Conservation (phyloP, 2,797 vertebrate genomes). For the Enteromius radiatus region DNA sequence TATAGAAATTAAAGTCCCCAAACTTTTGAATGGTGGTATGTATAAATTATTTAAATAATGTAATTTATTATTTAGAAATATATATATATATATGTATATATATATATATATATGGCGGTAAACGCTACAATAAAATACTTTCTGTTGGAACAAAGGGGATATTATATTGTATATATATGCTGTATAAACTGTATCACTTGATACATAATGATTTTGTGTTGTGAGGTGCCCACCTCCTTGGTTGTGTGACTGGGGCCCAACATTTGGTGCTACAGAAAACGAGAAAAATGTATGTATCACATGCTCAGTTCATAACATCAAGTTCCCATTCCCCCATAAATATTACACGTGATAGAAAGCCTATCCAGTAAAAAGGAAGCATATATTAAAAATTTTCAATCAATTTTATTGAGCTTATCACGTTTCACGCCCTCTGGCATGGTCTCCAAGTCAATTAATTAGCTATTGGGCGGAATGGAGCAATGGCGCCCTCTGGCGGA, state of each 20-base stretch:
- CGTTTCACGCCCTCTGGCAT: slow-evolving; percentile 56
- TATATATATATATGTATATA: too few relatives aligned
- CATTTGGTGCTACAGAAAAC: neutral
- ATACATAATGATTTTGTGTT: neutral
- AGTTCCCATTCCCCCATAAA: neutral
- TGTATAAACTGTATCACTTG: too few relatives aligned
- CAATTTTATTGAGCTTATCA: slow-evolving; percentile 67
- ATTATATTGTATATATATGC: too few relatives aligned
- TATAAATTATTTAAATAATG: too few relatives aligned
- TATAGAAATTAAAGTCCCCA: too few relatives aligned
- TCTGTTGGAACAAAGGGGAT: too few relatives aligned
- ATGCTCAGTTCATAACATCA: neutral
- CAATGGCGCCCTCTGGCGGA: slow-evolving; percentile 66
- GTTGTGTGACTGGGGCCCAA: neutral
- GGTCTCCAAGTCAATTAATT: slow-evolving; percentile 54
- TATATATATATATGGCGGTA: too few relatives aligned
- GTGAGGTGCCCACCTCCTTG: neutral
- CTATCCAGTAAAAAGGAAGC: slow-evolving; percentile 12
- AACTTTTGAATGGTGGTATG: too few relatives aligned
- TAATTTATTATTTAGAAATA: too few relatives aligned
- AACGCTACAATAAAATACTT: too few relatives aligned
- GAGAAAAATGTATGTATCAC: neutral
- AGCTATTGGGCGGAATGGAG: slow-evolving; percentile 53
- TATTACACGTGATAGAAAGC: neutral
- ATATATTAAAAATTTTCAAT: slow-evolving; percentile 49